Percentiles rank a stretch among this genome's conserved stretches.
These are phyloP conservation scores for Chloebia gouldiae DNA, from an alignment of 2,113 vertebrate species.

Conservation along the genomic window DNA sequence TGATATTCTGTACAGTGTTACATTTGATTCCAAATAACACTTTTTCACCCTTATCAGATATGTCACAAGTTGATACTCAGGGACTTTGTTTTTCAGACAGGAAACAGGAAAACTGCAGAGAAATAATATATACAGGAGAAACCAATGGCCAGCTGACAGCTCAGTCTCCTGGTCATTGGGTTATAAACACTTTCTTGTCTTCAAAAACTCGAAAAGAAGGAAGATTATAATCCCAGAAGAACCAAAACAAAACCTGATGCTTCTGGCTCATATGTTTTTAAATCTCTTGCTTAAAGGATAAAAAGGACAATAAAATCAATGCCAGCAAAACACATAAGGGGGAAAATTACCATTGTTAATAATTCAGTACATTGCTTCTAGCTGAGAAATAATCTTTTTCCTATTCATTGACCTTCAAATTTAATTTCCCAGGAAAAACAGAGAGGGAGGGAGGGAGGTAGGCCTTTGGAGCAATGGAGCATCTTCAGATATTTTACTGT, in stretches of 20 bases:
- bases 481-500: not conserved
- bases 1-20: not conserved
- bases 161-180: not conserved
- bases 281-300: not conserved
- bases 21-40: not conserved
- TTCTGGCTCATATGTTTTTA: not conserved
- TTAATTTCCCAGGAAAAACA: not conserved
- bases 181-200: not conserved
- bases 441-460: not conserved
- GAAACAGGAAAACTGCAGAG: not conserved
- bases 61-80: not conserved
- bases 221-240: not conserved
- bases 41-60: not conserved
- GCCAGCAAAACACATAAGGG: not conserved
- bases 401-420: not conserved
- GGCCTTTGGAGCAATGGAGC: not conserved
- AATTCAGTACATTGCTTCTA: not conserved
- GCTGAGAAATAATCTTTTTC: not conserved
- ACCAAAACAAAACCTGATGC: not conserved
- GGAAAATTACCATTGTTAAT: not conserved
- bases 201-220: not conserved
- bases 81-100: not conserved
- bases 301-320: not conserved
- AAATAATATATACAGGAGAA: not conserved
- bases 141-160: not conserved